Conservation (phyloP, 1,140 invertebrate species). For the Arion vulgaris region DNA sequence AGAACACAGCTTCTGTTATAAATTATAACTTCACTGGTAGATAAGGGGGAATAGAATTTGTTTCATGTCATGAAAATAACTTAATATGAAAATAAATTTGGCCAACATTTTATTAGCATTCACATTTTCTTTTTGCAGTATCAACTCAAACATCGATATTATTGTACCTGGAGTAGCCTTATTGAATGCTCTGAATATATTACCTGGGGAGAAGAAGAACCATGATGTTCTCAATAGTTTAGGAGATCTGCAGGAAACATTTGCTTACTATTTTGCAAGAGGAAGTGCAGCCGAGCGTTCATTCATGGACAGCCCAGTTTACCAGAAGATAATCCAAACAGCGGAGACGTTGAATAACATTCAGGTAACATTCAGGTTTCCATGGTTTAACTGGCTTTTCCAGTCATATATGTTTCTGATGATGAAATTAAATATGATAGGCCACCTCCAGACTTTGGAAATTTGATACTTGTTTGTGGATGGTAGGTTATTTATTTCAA, state of each 20-base stretch:
- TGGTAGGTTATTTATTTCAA: too few species aligned
- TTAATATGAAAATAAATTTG: too few species aligned
- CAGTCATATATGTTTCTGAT: too few species aligned
- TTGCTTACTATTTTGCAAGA: slow-evolving; percentile 72
- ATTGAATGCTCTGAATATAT: slow-evolving; percentile 60
- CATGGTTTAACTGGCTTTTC: too few species aligned
- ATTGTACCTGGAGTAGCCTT: slow-evolving; percentile 71
- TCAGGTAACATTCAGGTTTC: slow-evolving; percentile 53
- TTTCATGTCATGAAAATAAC: too few species aligned
- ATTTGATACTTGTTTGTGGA: too few species aligned
- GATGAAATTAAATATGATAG: too few species aligned
- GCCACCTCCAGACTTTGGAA: too few species aligned
- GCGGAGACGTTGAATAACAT: slow-evolving; percentile 61
- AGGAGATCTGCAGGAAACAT: slow-evolving; percentile 70
- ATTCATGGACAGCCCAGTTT: slow-evolving; percentile 57
- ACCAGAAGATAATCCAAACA: slow-evolving; percentile 65
- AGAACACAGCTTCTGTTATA: too few species aligned
- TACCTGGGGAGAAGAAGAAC: slow-evolving; percentile 58
- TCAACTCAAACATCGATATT: slow-evolving; percentile 74
- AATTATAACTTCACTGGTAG: too few species aligned
- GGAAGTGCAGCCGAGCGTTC: slow-evolving; percentile 73
- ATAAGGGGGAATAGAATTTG: too few species aligned
- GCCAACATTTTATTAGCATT: too few species aligned
- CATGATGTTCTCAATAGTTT: slow-evolving; percentile 65
- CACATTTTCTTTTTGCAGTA: slow-evolving; percentile 60